Evolutionary conservation across 2,888 invertebrate genomes (phyloP), one percentile per base, ranked within the genome.

Genomic region (Macropis europaea): DNA sequence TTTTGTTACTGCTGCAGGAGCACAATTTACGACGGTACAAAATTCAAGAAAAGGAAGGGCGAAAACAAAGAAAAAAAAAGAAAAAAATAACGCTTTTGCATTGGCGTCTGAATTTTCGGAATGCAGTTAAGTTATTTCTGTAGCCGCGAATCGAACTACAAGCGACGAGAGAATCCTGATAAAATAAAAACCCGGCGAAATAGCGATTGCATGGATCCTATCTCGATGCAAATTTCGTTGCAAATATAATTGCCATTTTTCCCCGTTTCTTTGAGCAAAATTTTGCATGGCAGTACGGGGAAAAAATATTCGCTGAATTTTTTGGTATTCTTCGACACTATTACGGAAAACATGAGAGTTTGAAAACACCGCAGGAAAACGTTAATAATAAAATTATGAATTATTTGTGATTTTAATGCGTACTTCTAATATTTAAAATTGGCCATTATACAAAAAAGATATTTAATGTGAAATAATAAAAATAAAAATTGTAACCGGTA

Each of bases 71-170:
- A 9, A 2, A 38, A n/a, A 15, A n/a, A 24, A 2, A 19, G 1
- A 6, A 30, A 15, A 2, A 11, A n/a, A 19, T 45, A 7, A 24
- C 56, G 22, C 38, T 50, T 36, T 13, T 43, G n/a, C 13, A n/a
- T 7, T 17, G 24, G 7, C 32, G 24, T 61, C 50, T 45, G 50
- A 52, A 66, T 45, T 61, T 66, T 52, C 60, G 15, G 11, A 52
- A 66, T 28, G 36, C 36, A 24, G 22, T 43, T 47, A 9, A n/a
- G 19, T 59, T 57, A 32, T 48, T 48, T 40, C 32, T 19, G 17
- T 6, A 24, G n/a, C 28, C 13, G 32, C 28, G 43, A 62, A 45
- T 56, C 36, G 45, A 56, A 7, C 11, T 15, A 28, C 15, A 17
- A 9, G 13, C 15, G 34, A 57, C 34, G 4, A n/a, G 3, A 9